Base-by-base conservation (phyloP, 2,113 vertebrate genomes). In the Puntigrus tetrazona region DNA sequence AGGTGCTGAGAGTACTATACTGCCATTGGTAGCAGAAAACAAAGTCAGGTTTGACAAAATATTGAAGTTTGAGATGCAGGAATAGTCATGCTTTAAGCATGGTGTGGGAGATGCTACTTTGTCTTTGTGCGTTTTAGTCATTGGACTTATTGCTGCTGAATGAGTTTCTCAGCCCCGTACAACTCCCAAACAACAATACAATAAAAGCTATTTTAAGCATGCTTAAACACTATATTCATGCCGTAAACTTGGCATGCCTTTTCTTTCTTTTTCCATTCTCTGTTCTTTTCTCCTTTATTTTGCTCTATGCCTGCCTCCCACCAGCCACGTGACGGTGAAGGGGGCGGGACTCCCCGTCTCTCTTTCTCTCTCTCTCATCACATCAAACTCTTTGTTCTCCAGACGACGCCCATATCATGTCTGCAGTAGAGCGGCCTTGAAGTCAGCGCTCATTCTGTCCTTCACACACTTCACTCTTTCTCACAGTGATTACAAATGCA, bases 361-460 rank as follows among this genome's bases (percentile, higher is more conserved):
- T 67, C 52, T 41, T 43, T 41, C 55, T 34, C 9, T n/a, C 36
- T 27, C 72, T 76, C 75, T 78, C 67, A 78, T n/a, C 80, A 80
- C 80, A 85, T 85, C 55, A 61, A 81, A 82, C 78, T 80, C 83
- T 87, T 88, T 88, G 88, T 88, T 87, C 88, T 85, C 67, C 75
- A 86, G 82, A 74, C 78, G 61, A 83, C 63, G 65, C 81, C 70
- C 87, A 57, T 34, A 10, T 52, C 67, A 14, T 77, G 75, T 41
- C 69, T 79, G 67, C 63, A 34, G 67, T 22, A 25, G 81, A 80
- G 29, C 11, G 4, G 14, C n/a, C 38, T 76, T 78, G 38, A 22
- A 80, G 47, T 36, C 83, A 47, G 25, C 52, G 11, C 29, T 59
- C 29, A 20, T 69, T 81, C 45, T 14, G 18, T 10, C 59, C 41